Evolutionary conservation across 2,113 vertebrate species (phyloP).

Genomic region (Pomatostomus ruficeps): DNA sequence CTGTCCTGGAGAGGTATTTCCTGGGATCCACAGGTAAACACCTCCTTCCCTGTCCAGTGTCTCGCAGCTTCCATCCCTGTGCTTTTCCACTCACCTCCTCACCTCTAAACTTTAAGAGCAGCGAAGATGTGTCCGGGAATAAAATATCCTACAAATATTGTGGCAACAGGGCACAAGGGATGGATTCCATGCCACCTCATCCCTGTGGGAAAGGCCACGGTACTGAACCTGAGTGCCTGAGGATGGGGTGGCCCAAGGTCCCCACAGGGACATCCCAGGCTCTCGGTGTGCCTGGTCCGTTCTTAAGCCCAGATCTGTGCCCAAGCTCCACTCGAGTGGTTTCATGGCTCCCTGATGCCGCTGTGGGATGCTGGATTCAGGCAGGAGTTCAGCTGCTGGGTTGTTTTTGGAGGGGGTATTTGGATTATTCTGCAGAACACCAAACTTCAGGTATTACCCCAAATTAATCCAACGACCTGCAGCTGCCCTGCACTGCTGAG

Average conservation of each 20-base stretch:
- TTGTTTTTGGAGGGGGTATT: background rate
- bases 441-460: background rate
- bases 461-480: background rate
- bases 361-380: background rate
- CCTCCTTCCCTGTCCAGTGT: fast-evolving
- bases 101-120: background rate
- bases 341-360: fast-evolving
- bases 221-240: background rate
- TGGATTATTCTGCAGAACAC: background rate
- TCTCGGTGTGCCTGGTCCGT: background rate
- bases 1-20: constrained; percentile 85
- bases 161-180: fast-evolving
- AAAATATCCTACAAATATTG: fast-evolving
- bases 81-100: background rate
- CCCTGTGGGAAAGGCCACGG: background rate
- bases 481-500: background rate
- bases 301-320: background rate
- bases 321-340: fast-evolving
- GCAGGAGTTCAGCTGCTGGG: background rate
- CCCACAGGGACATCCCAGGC: fast-evolving
- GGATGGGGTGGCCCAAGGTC: background rate
- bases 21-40: constrained; percentile 84
- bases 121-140: fast-evolving
- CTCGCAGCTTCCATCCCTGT: fast-evolving
- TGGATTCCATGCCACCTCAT: fast-evolving